Evolutionary conservation across 1,140 invertebrate species (phyloP).

Genomic region (Pachypeltis micranthus): DNA sequence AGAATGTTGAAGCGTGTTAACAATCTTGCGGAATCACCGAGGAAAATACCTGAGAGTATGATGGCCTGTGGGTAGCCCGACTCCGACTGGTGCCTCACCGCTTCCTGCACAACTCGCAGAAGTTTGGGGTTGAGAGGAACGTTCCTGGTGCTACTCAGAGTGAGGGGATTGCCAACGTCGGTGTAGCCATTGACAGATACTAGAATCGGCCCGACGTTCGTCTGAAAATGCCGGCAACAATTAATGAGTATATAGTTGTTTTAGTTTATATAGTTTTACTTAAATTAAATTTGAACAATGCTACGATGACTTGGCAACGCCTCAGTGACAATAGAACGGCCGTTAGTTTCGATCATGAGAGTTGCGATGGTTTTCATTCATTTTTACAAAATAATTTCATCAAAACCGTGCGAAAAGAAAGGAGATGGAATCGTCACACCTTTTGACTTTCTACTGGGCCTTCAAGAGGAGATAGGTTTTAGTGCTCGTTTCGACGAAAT

Average conservation of each 20-base stretch:
- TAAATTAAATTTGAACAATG: not conserved
- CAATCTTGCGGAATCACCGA: too few species aligned
- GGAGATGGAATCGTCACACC: too few species aligned
- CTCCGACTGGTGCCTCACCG: constrained; percentile 83
- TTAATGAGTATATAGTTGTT: not conserved
- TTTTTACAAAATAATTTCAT: not conserved
- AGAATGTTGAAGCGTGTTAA: too few species aligned
- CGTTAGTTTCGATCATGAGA: not conserved
- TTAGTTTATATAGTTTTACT: not conserved
- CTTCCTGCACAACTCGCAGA: constrained; percentile 77
- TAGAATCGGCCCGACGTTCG: constrained; percentile 81
- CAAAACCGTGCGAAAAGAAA: too few species aligned
- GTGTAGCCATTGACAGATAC: constrained; percentile 80
- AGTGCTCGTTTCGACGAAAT: too few species aligned
- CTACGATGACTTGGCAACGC: not conserved
- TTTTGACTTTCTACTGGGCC: too few species aligned
- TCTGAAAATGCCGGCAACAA: too few species aligned
- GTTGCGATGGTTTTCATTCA: not conserved
- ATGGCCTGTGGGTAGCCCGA: constrained; percentile 90
- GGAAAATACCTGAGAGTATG: constrained; percentile 77
- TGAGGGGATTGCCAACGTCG: constrained; percentile 74
- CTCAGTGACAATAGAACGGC: too few species aligned
- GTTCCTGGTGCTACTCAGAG: constrained; percentile 68
- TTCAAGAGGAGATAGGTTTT: too few species aligned
- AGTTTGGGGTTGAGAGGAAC: constrained; percentile 58